Conservation (phyloP, 2,113 vertebrate species). For the Gadus macrocephalus region DNA sequence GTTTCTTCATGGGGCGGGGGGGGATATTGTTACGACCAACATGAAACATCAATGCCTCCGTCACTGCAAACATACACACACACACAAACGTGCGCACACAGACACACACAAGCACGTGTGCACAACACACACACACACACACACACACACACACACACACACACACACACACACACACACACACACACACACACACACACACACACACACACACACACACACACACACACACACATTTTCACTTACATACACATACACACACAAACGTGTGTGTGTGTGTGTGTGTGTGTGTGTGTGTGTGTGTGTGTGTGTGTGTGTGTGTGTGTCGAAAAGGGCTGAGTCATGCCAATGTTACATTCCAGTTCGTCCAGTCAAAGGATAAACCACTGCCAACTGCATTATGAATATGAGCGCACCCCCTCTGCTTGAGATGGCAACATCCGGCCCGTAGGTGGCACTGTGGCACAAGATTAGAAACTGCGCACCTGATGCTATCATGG, state of each 20-base stretch:
- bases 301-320: too few relatives aligned
- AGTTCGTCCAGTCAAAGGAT: too few relatives aligned
- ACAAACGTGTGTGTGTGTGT: too few relatives aligned
- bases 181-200: not conserved
- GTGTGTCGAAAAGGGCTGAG: not conserved
- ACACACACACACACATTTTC: too few relatives aligned
- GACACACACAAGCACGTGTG: too few relatives aligned
- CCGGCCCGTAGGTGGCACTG: constrained; percentile 66
- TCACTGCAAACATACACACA: not conserved
- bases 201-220: not conserved
- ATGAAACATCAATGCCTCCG: not conserved
- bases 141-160: not conserved
- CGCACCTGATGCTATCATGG: not conserved
- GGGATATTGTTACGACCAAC: too few relatives aligned
- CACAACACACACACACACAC: not conserved
- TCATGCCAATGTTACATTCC: not conserved
- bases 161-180: not conserved
- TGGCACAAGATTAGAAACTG: constrained; percentile 45
- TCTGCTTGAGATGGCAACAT: not conserved
- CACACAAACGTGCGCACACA: not conserved
- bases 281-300: too few relatives aligned
- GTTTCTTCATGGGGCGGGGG: not conserved
- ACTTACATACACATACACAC: too few relatives aligned
- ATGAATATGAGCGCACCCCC: not conserved
- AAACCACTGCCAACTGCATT: not conserved